Evolutionary conservation across 1,140 invertebrate species (phyloP).

Genomic region (Metaphire vulgaris): DNA sequence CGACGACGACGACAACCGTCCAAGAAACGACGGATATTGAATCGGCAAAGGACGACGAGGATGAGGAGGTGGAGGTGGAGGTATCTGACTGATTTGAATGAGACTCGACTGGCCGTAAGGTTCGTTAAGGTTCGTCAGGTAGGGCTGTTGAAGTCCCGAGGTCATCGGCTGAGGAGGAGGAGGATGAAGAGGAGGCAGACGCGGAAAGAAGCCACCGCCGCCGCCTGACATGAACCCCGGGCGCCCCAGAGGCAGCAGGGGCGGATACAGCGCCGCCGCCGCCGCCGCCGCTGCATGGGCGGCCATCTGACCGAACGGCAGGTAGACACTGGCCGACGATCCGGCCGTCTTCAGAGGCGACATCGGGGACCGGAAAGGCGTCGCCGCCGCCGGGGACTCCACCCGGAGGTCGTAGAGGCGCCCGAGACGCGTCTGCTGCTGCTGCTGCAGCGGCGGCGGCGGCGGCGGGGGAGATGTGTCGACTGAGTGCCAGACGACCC

Average conservation of each 20-base stretch:
- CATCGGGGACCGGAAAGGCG: neutral
- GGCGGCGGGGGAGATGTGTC: too few relatives aligned
- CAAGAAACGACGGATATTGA: neutral
- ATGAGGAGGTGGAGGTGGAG: neutral
- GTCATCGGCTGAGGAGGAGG: neutral
- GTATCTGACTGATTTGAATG: neutral
- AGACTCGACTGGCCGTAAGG: neutral
- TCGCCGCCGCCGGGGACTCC: too few relatives aligned
- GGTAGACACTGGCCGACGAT: neutral
- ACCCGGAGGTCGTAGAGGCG: neutral
- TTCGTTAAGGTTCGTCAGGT: neutral
- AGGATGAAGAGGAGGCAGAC: neutral
- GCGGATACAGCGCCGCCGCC: neutral
- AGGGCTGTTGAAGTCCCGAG: neutral
- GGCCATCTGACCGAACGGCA: neutral
- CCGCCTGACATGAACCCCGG: too few relatives aligned
- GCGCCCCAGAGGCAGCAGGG: too few relatives aligned
- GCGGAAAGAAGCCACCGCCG: neutral
- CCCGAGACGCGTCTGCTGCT: neutral
- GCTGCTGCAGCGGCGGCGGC: neutral
- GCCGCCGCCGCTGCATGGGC: neutral
- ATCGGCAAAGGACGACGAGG: neutral
- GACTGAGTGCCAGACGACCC: neutral
- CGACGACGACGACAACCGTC: too few relatives aligned
- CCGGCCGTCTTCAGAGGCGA: neutral